phyloP scores from a whole-genome alignment of 1,140 invertebrate species.

The Eueides isabella region DNA sequence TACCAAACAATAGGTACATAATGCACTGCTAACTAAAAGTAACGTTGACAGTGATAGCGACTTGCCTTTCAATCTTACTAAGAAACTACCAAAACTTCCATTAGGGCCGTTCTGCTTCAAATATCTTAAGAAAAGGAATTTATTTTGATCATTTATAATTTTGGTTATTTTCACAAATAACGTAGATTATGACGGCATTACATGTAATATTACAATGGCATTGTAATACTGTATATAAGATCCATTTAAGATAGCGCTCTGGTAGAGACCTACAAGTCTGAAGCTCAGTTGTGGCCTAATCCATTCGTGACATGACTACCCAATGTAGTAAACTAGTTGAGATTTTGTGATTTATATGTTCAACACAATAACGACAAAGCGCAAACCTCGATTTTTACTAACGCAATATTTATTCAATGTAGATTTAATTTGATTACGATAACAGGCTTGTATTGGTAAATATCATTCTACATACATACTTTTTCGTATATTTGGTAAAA shows the following conservation, averaged over 20 bases:
- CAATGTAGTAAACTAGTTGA: background rate
- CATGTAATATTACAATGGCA: too few species aligned
- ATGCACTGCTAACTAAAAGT: slow-evolving; percentile 9
- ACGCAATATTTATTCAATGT: background rate
- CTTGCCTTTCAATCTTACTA: slow-evolving; percentile 19
- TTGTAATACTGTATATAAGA: background rate
- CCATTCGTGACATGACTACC: slow-evolving; percentile 23
- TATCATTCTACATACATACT: background rate
- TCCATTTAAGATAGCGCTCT: slow-evolving; percentile 2
- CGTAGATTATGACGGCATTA: background rate
- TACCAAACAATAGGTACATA: background rate
- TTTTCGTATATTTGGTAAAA: too few species aligned
- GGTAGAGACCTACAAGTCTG: background rate
- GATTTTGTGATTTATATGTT: background rate
- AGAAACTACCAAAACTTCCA: slow-evolving; percentile 19
- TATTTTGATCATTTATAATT: slow-evolving; percentile 7
- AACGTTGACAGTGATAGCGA: slow-evolving; percentile 31
- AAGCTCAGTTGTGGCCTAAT: slow-evolving; percentile 6
- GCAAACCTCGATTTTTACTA: background rate
- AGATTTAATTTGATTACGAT: background rate
- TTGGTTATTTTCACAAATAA: background rate
- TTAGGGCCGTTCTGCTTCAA: slow-evolving; percentile 9
- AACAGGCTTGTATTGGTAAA: background rate
- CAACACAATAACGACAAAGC: background rate
- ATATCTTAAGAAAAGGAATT: background rate